These are phyloP conservation scores for Toxotes lorentzi DNA, from an alignment of 2,797 vertebrate genomes.

Conservation along the genomic window DNA sequence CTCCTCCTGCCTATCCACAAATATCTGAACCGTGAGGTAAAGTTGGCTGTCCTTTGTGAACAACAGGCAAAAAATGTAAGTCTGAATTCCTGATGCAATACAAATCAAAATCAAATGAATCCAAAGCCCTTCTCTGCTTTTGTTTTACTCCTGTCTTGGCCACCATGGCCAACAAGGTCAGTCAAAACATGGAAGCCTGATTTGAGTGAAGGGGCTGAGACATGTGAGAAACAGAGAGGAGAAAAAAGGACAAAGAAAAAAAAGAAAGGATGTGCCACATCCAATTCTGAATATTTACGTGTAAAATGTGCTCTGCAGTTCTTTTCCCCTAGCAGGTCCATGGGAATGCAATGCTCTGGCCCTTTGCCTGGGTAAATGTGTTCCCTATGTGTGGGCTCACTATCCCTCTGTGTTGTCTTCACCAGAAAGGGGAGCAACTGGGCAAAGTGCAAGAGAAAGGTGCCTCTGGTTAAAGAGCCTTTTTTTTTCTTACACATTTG, in stretches of 20 bases:
- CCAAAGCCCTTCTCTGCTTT: slow-evolving; percentile 69
- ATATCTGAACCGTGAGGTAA: slow-evolving; percentile 79
- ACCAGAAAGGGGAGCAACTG: slow-evolving; percentile 62
- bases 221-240: slow-evolving; percentile 63
- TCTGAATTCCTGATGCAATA: slow-evolving; percentile 77
- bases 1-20: slow-evolving; percentile 47
- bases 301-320: slow-evolving; percentile 77
- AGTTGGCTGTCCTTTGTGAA: slow-evolving; percentile 67
- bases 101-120: slow-evolving; percentile 79
- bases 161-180: slow-evolving; percentile 64
- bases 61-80: slow-evolving; percentile 72
- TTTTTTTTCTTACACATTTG: slow-evolving; percentile 70
- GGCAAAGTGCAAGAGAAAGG: slow-evolving; percentile 77
- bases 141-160: slow-evolving; percentile 77
- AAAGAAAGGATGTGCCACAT: slow-evolving; percentile 77
- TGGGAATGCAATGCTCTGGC: slow-evolving; percentile 82
- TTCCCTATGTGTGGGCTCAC: slow-evolving; percentile 82
- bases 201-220: slow-evolving; percentile 79
- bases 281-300: slow-evolving; percentile 81
- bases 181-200: slow-evolving; percentile 76
- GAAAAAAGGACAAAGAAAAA: slow-evolving; percentile 56
- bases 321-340: slow-evolving; percentile 74
- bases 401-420: slow-evolving; percentile 70
- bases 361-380: slow-evolving; percentile 79
- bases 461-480: slow-evolving; percentile 72